Evolutionary conservation across 2,888 invertebrate species (phyloP).

Genomic region (Drosophila niveifrons): DNA sequence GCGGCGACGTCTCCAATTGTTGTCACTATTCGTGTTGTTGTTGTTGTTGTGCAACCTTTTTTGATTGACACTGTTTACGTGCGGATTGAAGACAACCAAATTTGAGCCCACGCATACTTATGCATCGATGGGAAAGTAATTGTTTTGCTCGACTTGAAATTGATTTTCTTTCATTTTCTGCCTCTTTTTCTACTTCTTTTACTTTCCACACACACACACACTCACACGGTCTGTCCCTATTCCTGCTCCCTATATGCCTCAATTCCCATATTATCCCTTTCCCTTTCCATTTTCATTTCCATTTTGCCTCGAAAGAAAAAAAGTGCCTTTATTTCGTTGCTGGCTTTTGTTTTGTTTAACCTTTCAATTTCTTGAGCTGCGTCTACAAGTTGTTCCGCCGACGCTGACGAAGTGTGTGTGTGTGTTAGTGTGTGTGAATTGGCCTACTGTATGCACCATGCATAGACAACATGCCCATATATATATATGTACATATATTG

Average conservation of each 20-base stretch:
- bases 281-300: slow-evolving; percentile 24
- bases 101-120: slow-evolving; percentile 52
- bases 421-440: slow-evolving; percentile 59
- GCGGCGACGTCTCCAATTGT: slow-evolving; percentile 23
- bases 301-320: not conserved
- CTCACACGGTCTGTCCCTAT: slow-evolving; percentile 36
- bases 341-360: slow-evolving; percentile 69
- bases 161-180: slow-evolving; percentile 75
- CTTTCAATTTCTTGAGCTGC: slow-evolving; percentile 69
- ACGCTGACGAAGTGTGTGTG: slow-evolving; percentile 23
- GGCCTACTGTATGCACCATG: slow-evolving; percentile 65
- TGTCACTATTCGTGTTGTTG: slow-evolving; percentile 20
- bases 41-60: slow-evolving; percentile 62
- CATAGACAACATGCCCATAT: slow-evolving; percentile 60
- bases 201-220: too few relatives aligned
- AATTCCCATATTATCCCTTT: slow-evolving; percentile 2
- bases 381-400: slow-evolving; percentile 69
- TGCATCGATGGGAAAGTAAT: slow-evolving; percentile 68
- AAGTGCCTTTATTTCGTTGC: slow-evolving; percentile 27
- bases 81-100: slow-evolving; percentile 72
- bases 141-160: slow-evolving; percentile 78
- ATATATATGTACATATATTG: slow-evolving; percentile 18
- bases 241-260: not conserved
- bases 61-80: slow-evolving; percentile 75
- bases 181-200: slow-evolving; percentile 6